Evolutionary conservation across 2,888 invertebrate species (phyloP).

Genomic region (Achlya flavicornis): DNA sequence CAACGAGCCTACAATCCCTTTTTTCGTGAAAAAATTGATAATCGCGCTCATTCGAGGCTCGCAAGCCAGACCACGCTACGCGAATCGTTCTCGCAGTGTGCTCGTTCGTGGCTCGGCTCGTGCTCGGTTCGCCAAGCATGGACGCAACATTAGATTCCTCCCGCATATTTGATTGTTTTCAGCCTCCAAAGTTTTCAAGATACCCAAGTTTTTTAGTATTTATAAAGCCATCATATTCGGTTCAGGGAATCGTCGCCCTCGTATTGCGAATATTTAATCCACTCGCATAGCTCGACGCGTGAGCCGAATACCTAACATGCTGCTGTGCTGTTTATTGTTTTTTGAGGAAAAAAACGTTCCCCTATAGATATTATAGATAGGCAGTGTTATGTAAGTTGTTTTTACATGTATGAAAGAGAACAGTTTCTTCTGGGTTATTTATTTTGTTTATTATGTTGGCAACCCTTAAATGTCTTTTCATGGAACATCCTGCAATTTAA

Average conservation of each 20-base stretch:
- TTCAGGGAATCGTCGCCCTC: constrained; percentile 22
- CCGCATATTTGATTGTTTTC: background rate
- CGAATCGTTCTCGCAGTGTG: too few species aligned
- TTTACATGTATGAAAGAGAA: background rate
- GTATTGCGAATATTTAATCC: constrained; percentile 43
- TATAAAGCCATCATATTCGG: constrained; percentile 5
- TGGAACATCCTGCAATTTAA: too few species aligned
- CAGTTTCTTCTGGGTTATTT: too few species aligned
- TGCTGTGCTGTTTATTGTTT: background rate
- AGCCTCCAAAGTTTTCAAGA: background rate
- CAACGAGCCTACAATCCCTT: too few species aligned
- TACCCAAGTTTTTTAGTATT: background rate
- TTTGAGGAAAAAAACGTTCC: background rate
- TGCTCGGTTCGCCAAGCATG: too few species aligned
- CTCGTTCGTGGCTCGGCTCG: too few species aligned
- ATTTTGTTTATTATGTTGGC: too few species aligned
- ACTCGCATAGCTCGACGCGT: constrained; percentile 21
- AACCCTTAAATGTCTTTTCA: too few species aligned
- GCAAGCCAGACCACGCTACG: too few species aligned
- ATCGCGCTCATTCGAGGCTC: too few species aligned
- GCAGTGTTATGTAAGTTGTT: background rate
- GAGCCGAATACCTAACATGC: constrained; percentile 16
- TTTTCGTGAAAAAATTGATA: too few species aligned
- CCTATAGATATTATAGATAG: too few species aligned
- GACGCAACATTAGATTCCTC: background rate